Percentiles rank a stretch among this genome's conserved stretches.
Conservation (phyloP, 2,113 vertebrate species). For the Ailurus styani region DNA sequence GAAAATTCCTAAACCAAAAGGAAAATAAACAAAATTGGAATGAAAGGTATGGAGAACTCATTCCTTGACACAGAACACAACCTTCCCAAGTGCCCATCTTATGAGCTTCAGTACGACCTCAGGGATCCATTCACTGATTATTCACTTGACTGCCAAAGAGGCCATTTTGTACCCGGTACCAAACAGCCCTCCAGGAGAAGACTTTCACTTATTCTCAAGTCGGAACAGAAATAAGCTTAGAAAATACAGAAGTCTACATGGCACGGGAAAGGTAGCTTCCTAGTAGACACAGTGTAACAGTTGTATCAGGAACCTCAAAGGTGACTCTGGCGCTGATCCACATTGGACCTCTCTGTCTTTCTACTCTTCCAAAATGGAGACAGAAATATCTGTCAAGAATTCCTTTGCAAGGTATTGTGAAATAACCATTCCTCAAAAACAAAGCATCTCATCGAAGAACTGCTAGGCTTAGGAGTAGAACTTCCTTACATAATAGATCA, state of each 20-base stretch:
- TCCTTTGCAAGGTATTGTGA: background rate
- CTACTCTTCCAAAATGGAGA: background rate
- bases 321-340: background rate
- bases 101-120: background rate
- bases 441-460: background rate
- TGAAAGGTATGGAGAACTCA: conserved; percentile 39
- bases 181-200: background rate
- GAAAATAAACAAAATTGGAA: conserved; percentile 59
- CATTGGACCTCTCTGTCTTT: background rate
- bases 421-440: background rate
- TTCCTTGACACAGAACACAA: background rate
- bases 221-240: background rate
- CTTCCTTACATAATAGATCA: background rate
- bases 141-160: background rate
- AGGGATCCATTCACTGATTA: background rate
- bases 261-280: background rate
- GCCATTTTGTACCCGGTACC: background rate
- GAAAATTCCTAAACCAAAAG: conserved; percentile 60
- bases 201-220: background rate
- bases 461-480: background rate
- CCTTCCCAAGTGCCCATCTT: background rate
- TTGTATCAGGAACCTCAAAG: background rate
- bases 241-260: background rate
- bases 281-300: background rate
- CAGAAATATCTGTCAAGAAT: background rate